Base-by-base conservation (phyloP, 2,888 invertebrate species). In the Metallyticus violacea region DNA sequence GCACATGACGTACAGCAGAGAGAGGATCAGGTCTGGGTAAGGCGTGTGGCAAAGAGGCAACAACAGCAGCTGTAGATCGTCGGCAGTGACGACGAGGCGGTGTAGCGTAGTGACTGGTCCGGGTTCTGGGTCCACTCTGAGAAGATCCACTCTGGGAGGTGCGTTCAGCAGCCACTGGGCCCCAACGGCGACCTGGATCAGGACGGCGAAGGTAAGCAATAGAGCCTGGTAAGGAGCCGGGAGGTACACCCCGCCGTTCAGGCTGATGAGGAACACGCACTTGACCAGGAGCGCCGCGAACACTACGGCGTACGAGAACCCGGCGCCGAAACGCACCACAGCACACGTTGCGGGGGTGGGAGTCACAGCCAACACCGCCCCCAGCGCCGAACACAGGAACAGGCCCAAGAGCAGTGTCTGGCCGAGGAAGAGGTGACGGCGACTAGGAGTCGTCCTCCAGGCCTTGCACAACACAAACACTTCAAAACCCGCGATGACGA, bases 231-330 rank as follows among this genome's bases (percentile, higher is more conserved):
- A 98, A 22, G 97, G 96, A 7, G 98, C 97, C 85, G 98, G 98
- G 86, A 98, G 93, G 91, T 98, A 98, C 84, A 98, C 97, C 88
- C 97, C 97, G 85, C 97, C 96, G 92, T 98, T 97, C 88, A 98
- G 94, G 90, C 98, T 97, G 89, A 98, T 95, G 88, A 98, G 94
- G 91, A 98, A 98, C 89, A 98, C 97, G 92, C 98, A 97, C 92
- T 99, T 98, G 89, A 98, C 98, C 89, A 99, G 94, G 84, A 99
- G 94, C 0, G 98, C 96, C 78, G 97, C 97, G 92, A 98, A 98
- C 88, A 98, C 96, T 86, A 98, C 94, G 85, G 97, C 96, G 89
- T 93, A 93, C 89, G 97, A 96, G 25, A 96, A 94, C 85, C 97
- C 97, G 79, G 96, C 95, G 79, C 96, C 97, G 89, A 97, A 95